A percentile compares a stretch with the other conserved stretches of the same genome.
These are phyloP conservation scores for Nestor notabilis DNA, from an alignment of 2,113 vertebrate genomes.

Conservation along the genomic window DNA sequence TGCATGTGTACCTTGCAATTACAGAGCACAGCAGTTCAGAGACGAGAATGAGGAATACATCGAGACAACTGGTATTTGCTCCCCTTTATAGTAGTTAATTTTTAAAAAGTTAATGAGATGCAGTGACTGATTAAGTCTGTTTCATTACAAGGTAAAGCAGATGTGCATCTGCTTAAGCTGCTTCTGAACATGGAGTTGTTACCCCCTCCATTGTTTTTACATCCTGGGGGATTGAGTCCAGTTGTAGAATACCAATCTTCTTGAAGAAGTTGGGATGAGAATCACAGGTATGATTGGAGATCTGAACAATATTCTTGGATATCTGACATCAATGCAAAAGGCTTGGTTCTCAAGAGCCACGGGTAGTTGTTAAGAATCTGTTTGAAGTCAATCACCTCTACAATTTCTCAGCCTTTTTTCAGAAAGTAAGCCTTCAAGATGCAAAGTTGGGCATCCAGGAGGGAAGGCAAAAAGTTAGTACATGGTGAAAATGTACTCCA, in stretches of 20 bases:
- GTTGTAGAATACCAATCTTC: neutral
- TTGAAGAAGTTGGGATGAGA: neutral
- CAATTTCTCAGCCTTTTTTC: neutral
- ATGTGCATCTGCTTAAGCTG: neutral
- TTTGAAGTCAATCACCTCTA: neutral
- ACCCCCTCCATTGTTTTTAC: neutral
- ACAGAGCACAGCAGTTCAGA: neutral
- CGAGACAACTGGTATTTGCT: neutral
- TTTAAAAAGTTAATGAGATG: neutral
- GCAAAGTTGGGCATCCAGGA: neutral
- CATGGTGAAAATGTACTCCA: neutral
- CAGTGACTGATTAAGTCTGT: accelerated
- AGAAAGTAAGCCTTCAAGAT: neutral
- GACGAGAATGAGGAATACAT: neutral
- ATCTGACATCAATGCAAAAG: neutral
- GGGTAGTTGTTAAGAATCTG: neutral
- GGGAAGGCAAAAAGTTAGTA: neutral
- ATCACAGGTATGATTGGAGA: neutral
- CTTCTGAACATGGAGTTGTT: neutral
- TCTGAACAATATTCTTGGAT: neutral
- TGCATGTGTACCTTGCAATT: neutral
- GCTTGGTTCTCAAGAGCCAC: neutral
- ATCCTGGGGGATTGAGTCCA: neutral
- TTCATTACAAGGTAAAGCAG: neutral
- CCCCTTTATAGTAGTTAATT: neutral